A percentile compares a stretch with the other conserved stretches of the same genome.
Conservation (phyloP, 2,797 vertebrate species). For the Ara ararauna region DNA sequence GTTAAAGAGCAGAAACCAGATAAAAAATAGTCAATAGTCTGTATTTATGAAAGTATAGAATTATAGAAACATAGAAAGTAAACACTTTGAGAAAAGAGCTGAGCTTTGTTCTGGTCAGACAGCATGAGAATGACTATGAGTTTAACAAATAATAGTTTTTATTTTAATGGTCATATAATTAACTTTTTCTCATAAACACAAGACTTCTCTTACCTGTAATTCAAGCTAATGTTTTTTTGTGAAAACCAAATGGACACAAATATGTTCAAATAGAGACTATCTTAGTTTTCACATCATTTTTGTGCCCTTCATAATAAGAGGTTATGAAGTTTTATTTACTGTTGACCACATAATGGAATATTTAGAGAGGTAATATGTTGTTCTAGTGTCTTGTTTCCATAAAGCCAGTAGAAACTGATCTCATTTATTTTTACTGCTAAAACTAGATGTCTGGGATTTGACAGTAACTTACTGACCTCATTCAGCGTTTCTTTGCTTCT, state of each 20-base stretch:
- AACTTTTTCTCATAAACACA: neutral
- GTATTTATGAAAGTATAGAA: neutral
- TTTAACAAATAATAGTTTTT: neutral
- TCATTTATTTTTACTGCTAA: neutral
- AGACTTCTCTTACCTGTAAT: neutral
- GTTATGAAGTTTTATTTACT: neutral
- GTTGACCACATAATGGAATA: neutral
- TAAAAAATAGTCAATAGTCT: neutral
- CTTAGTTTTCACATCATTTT: neutral
- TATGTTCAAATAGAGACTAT: neutral
- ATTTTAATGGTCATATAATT: neutral
- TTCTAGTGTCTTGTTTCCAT: neutral
- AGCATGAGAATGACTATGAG: neutral
- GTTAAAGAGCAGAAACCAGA: constrained; percentile 5
- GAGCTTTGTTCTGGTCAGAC: neutral
- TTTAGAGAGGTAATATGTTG: neutral
- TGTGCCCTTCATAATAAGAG: neutral
- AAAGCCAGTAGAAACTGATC: neutral
- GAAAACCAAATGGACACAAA: neutral
- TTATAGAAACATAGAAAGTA: neutral
- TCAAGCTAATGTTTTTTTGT: neutral
- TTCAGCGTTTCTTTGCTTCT: neutral
- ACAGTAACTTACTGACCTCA: neutral
- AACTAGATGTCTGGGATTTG: neutral
- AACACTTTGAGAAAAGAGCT: neutral